Base-by-base conservation (phyloP, 2,113 vertebrate species). In the Blennius ocellaris region DNA sequence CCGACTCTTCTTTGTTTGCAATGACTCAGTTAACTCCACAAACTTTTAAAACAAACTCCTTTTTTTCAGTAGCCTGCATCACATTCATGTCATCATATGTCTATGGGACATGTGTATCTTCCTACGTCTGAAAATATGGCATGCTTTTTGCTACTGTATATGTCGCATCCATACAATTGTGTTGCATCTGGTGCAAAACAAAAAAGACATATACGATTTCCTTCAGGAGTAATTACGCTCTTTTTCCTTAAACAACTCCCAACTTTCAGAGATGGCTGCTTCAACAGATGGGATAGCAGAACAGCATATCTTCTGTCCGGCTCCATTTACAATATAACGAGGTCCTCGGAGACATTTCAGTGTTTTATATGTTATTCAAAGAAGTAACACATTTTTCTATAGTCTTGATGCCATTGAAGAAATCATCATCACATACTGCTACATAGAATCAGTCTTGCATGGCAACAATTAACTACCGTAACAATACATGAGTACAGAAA, bases 301-400 rank as follows among this genome's bases (percentile, higher is more conserved):
- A 60, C 57, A 66, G 12, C 21, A 54, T 11, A 36, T 3, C 37
- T 51, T 67, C 41, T 36, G 8, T 16, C 17, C 44, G 16, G 30
- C 68, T 45, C 38, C 56, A 6, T 6, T 60, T 11, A 16, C 49
- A 8, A 9, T 11, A 14, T 61, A 48, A 65, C 30, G 36, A 70
- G 54, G 38, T 11, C 60, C 30, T 48, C 11, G 15, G 55, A 51
- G 55, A n/a, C 21, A 17, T 48, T 39, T 17, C n/a, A 14, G 9
- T 12, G 16, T 6, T 76, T 43, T 37, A 38, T 61, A 9, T 49
- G 17, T 53, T 37, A 45, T 36, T 61, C 15, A 57, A 8, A 14
- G 52, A 6, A 48, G 41, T 38, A 15, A 56, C 44, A 30, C 3
- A n/a, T 3, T 55, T 48, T 11, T 63, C 7, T 36, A 12, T 16